Conservation (phyloP, 2,888 invertebrate genomes). For the Macrophya annulata region DNA sequence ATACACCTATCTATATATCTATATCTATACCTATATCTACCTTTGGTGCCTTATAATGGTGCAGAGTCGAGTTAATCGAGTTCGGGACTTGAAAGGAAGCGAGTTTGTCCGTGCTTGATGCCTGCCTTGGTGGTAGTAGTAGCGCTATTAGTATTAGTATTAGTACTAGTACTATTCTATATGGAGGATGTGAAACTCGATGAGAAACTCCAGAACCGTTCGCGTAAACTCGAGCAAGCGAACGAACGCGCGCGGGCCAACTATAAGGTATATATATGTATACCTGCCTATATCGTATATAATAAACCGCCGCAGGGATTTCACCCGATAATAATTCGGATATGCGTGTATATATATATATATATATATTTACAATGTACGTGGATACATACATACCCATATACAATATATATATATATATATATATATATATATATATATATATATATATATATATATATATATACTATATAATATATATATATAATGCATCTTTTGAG, state of each 20-base stretch:
- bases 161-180: neutral
- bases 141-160: neutral
- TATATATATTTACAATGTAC: neutral
- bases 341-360: neutral
- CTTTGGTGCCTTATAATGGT: neutral
- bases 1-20: neutral
- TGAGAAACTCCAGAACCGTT: constrained; percentile 20
- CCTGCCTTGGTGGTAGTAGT: neutral
- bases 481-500: neutral
- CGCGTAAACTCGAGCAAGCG: constrained; percentile 6
- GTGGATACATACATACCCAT: neutral
- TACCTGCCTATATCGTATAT: neutral
- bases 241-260: neutral
- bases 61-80: constrained; percentile 2
- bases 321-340: constrained; percentile 15
- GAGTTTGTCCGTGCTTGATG: neutral
- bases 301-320: constrained; percentile 28
- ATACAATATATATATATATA: neutral
- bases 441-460: neutral
- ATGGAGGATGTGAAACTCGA: constrained; percentile 17
- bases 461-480: neutral
- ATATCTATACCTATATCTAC: neutral
- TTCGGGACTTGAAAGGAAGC: constrained; percentile 20
- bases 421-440: neutral
- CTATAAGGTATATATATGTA: neutral